Evolutionary conservation across 1,140 invertebrate genomes (phyloP), one percentile per base, ranked within the genome.

Genomic region (Zaprionus camerounensis): DNA sequence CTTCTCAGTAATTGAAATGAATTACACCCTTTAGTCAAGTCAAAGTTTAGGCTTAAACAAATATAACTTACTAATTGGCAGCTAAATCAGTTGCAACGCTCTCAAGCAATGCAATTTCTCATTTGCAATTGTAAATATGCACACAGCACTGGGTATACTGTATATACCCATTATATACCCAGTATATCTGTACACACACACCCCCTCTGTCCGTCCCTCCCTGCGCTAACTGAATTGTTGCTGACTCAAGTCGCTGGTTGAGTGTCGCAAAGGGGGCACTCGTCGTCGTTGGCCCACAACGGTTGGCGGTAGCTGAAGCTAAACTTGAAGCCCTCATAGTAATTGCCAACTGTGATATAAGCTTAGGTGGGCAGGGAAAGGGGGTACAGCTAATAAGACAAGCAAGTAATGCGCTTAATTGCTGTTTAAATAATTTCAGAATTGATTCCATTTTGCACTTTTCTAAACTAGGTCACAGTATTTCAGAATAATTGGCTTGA

Each of bases 221-320:
- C n/a, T 46, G n/a, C 41, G n/a, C 41, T 46, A 46, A 46, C 46
- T 51, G 20, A 76, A 69, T 78, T 74, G 66, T 71, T 85, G 82
- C 82, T 84, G 82, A 84, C 78, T 84, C 82, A 84, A 81, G 41
- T 68, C 28, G 51, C 17, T 11, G 31, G 41, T 17, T 46, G 46
- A 80, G 72, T 38, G 76, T 86, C 46, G 69, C 71, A 66, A 70
- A 81, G 78, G 76, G 79, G 86, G 80, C 79, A 82, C 83, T 86
- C 71, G 38, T 67, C 34, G 22, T 63, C 24, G 24, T 26, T 26
- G 41, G 41, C 41, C 41, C 41, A 17, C n/a, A 17, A 46, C 31
- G 31, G 41, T 44, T 44, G 41, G 6, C 41, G 41, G 36, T 38
- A 15, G 36, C 36, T 38, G 4, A 3, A 51, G 34, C 44, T 9